phyloP scores from a whole-genome alignment of 2,888 invertebrate species.

The Steinernema hermaphroditum region DNA sequence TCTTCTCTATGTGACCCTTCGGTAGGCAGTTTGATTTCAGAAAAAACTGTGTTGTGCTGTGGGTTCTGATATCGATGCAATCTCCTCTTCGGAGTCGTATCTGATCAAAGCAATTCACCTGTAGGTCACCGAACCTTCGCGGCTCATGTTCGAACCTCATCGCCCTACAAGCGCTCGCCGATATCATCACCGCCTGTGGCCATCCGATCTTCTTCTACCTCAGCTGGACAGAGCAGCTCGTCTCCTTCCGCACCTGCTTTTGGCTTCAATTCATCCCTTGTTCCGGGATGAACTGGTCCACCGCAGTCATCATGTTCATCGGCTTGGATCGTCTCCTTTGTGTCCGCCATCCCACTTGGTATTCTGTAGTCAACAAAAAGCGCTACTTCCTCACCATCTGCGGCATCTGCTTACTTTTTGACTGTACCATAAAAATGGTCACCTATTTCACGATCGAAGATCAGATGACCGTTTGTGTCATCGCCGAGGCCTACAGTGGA shows the following conservation, averaged over 20 bases:
- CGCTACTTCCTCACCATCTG: background rate
- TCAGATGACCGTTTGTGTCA: background rate
- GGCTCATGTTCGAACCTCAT: background rate
- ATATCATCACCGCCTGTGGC: background rate
- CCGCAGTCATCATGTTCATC: background rate
- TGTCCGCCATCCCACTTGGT: background rate
- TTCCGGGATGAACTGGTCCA: background rate
- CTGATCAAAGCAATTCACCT: background rate
- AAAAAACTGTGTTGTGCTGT: no score
- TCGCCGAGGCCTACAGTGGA: constrained; percentile 7
- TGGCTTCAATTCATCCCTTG: constrained; percentile 1
- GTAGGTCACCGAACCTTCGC: background rate
- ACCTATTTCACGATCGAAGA: background rate
- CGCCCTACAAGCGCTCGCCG: background rate
- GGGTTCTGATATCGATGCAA: no score
- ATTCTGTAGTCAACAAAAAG: background rate
- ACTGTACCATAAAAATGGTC: background rate
- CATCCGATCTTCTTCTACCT: constrained; percentile 6
- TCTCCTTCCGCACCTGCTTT: background rate
- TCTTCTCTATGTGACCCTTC: background rate
- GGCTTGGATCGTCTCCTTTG: background rate
- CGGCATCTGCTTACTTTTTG: background rate
- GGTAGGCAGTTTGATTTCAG: background rate
- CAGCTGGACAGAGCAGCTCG: constrained; percentile 5
- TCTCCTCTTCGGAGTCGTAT: no score